Percentiles rank a stretch among this genome's conserved stretches.
Evolutionary conservation across 1,140 invertebrate genomes (phyloP).

Genomic region (Pseudachorutes palmiensis): DNA sequence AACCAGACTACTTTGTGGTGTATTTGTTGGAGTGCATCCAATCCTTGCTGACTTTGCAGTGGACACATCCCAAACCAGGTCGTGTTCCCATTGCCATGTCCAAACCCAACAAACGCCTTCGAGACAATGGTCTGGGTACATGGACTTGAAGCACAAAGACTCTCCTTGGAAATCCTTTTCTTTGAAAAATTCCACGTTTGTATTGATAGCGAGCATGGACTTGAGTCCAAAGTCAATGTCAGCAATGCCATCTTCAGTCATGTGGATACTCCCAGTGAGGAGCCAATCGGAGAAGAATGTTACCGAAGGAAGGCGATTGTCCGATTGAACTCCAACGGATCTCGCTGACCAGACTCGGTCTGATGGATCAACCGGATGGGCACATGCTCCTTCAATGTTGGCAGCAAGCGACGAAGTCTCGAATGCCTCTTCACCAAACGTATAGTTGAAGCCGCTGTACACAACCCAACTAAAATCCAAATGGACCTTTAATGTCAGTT

Average conservation of each 20-base stretch:
- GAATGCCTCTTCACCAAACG: neutral
- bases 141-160: neutral
- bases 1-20: too few species aligned
- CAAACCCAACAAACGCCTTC: neutral
- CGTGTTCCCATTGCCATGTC: neutral
- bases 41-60: neutral
- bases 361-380: neutral
- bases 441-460: neutral
- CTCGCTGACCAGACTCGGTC: neutral
- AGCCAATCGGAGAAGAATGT: neutral
- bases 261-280: neutral
- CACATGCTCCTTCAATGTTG: neutral
- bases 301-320: neutral
- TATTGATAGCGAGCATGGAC: neutral
- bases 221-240: neutral
- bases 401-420: neutral
- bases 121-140: neutral
- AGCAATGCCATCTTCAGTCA: neutral
- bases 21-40: constrained; percentile 1
- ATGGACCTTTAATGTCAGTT: neutral
- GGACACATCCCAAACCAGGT: neutral
- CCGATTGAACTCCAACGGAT: neutral
- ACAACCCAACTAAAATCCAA: neutral
- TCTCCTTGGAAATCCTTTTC: neutral
- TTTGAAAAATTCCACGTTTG: neutral